Conservation (phyloP, 2,797 vertebrate species). For the Sylvilagus floridanus region DNA sequence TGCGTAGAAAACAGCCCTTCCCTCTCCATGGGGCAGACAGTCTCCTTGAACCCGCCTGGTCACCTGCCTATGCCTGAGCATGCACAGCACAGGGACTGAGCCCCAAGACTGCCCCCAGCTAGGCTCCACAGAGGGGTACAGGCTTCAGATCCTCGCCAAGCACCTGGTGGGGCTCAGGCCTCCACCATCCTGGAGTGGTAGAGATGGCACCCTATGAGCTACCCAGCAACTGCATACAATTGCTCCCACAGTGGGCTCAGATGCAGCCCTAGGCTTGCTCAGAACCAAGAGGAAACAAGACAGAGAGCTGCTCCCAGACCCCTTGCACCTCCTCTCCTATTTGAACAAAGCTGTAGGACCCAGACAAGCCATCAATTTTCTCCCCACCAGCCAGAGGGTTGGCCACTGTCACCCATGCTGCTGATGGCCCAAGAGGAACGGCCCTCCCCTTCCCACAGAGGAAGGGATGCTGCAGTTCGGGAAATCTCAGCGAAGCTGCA, state of each 20-base stretch:
- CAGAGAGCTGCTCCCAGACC: not conserved
- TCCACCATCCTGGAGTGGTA: not conserved
- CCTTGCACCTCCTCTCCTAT: not conserved
- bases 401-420: not conserved
- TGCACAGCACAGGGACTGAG: not conserved
- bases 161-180: accelerated
- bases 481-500: not conserved
- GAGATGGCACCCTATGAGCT: not conserved
- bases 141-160: not conserved
- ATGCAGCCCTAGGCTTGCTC: not conserved
- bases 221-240: accelerated
- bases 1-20: not conserved
- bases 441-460: not conserved
- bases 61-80: not conserved
- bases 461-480: not conserved
- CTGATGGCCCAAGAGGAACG: not conserved
- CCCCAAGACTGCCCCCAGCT: not conserved
- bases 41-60: not conserved
- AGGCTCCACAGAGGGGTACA: accelerated
- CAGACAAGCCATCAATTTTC: not conserved
- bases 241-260: too few relatives aligned
- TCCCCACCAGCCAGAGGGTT: not conserved
- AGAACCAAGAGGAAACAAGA: not conserved
- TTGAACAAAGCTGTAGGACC: not conserved
- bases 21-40: not conserved